Evolutionary conservation across 2,888 invertebrate species (phyloP).

Genomic region (Lepidochrysops patricia): DNA sequence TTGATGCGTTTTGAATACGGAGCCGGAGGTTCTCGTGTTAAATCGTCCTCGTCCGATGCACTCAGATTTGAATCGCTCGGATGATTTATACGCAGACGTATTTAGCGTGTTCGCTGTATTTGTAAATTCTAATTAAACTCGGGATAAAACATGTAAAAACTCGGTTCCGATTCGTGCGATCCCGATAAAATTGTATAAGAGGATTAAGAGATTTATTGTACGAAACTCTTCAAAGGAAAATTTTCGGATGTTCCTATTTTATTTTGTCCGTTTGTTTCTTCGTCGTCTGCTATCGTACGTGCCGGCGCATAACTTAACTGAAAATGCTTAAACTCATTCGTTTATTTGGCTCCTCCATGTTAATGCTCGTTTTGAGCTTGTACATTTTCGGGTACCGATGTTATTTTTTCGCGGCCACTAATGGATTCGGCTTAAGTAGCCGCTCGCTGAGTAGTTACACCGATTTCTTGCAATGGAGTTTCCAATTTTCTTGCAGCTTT

Average conservation of each 20-base stretch:
- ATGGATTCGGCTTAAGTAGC: conserved; percentile 22
- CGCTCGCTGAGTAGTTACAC: conserved; percentile 19
- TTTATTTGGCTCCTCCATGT: conserved; percentile 45
- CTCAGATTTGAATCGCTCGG: conserved; percentile 15
- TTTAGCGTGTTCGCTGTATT: background rate
- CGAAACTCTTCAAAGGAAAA: conserved; percentile 62
- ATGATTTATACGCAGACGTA: background rate
- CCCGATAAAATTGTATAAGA: conserved; percentile 68
- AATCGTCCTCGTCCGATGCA: conserved; percentile 18
- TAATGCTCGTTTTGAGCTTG: conserved; percentile 39
- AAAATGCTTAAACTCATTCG: conserved; percentile 37
- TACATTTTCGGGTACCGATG: conserved; percentile 27
- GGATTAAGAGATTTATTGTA: conserved; percentile 69
- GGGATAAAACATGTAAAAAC: conserved; percentile 31
- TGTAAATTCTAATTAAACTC: conserved; percentile 31
- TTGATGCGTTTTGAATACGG: conserved; percentile 58
- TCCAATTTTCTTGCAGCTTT: conserved; percentile 21
- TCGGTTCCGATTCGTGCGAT: conserved; percentile 43
- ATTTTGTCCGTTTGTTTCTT: conserved; percentile 54
- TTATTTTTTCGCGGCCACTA: conserved; percentile 23
- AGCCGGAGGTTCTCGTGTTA: conserved; percentile 31
- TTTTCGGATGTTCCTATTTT: conserved; percentile 59
- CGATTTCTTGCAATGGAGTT: conserved; percentile 25
- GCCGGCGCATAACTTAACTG: conserved; percentile 46
- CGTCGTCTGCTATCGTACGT: conserved; percentile 39